Conservation (phyloP, 92 coral and sea anemone species). For the Chrysogorgia sp. region DNA sequence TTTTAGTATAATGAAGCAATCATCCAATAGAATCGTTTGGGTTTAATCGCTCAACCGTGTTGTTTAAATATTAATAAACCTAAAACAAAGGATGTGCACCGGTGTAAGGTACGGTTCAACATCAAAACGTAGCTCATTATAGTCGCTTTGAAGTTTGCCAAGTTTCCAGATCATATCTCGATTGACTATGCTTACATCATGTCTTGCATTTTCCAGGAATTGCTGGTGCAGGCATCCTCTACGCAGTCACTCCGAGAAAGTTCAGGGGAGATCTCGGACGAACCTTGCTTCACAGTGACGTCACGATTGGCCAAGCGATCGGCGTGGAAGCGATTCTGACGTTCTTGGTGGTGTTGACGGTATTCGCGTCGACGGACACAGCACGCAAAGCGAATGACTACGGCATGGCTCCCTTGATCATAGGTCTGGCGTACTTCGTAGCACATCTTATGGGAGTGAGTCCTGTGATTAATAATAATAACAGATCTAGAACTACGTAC, state of each 20-base stretch:
- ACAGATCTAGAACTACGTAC: not conserved
- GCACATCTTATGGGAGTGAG: conserved; percentile 91
- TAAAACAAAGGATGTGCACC: too few species aligned
- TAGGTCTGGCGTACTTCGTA: conserved; percentile 78
- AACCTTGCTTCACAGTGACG: conserved; percentile 69
- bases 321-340: conserved; percentile 77
- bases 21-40: too few species aligned
- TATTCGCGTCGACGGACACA: conserved; percentile 76
- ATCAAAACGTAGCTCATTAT: too few species aligned
- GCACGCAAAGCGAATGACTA: conserved; percentile 73
- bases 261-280: conserved; percentile 74
- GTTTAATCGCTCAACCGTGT: too few species aligned
- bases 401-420: conserved; percentile 83
- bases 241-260: conserved; percentile 71
- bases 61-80: too few species aligned
- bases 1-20: too few species aligned
- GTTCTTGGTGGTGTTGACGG: conserved; percentile 71
- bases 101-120: too few species aligned
- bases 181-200: too few species aligned
- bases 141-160: too few species aligned
- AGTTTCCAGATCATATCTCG: too few species aligned
- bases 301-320: conserved; percentile 76
- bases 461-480: not conserved
- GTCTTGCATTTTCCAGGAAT: conserved; percentile 60
- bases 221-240: conserved; percentile 79